Base-by-base conservation (phyloP, 2,888 invertebrate genomes). In the Netelia melanura region DNA sequence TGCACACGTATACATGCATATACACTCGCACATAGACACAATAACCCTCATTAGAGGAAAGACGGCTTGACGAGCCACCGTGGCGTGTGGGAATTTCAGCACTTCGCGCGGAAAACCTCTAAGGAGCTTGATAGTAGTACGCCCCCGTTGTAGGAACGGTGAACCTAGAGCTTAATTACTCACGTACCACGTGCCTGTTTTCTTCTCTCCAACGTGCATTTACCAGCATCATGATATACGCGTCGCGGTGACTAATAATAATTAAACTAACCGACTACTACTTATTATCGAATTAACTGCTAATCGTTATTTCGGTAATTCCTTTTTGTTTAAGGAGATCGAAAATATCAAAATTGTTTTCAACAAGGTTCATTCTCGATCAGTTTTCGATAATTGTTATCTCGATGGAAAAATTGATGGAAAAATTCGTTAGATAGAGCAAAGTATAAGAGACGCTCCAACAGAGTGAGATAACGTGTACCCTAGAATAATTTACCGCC, bases 81-180 rank as follows among this genome's bases (percentile, higher is more conserved):
- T 62, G 89, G 89, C 89, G 88, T 89, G 91, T 88, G 88, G 90
- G 91, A 91, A 92, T 91, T 91, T 90, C 89, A 89, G 87, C 89
- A 87, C 89, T 90, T 88, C 58, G 72, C 56, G 54, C 82, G 89
- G 89, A 88, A 91, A 91, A 89, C 91, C 90, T 90, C 90, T 90
- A 91, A 90, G 90, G 88, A 90, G 91, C 90, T 91, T 89, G 88
- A 81, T 70, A 78, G 48, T 62, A 58, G 70, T 78, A 81, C 72
- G 77, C 64, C 82, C 83, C 75, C 38, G 9, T 62, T 30, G 70
- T 61, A 30, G 44, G 30, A 43, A 58, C 17, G 84, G 86, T 65
- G 64, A 58, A 78, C 70, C 86, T 87, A 87, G 85, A 85, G 88
- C 91, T 90, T 91, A 91, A 91, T 91, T 91, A 91, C 89, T 70